phyloP scores from a whole-genome alignment of 2,888 invertebrate genomes.

The Orchesellides sinensis region DNA sequence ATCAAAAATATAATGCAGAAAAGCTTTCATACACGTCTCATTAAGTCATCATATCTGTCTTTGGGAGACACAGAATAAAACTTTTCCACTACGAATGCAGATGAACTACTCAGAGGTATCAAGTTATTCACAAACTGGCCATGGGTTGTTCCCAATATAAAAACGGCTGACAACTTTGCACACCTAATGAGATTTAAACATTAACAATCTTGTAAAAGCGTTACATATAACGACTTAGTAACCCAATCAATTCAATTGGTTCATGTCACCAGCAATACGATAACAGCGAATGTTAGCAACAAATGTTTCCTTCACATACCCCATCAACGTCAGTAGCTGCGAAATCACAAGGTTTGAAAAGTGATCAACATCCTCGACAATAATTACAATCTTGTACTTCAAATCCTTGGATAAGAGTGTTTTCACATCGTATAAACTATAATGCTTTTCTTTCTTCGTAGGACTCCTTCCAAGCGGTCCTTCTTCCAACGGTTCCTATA shows the following conservation, averaged over 20 bases:
- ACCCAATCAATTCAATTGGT: neutral
- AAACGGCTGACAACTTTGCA: slow-evolving; percentile 58
- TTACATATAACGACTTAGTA: neutral
- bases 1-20: too few species aligned
- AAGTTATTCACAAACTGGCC: slow-evolving; percentile 55
- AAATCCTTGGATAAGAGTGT: neutral
- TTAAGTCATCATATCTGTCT: slow-evolving; percentile 58
- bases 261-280: neutral
- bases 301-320: neutral
- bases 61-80: slow-evolving; percentile 58
- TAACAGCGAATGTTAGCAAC: too few species aligned
- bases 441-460: slow-evolving; percentile 18
- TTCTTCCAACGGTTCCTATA: too few species aligned
- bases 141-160: slow-evolving; percentile 66
- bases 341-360: slow-evolving; percentile 62
- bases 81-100: slow-evolving; percentile 61
- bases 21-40: slow-evolving; percentile 60
- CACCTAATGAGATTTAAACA: slow-evolving; percentile 56
- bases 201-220: neutral
- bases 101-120: slow-evolving; percentile 59
- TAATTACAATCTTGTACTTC: slow-evolving; percentile 56
- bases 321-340: slow-evolving; percentile 57
- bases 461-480: neutral
- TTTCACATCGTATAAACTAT: slow-evolving; percentile 46
- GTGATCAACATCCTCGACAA: slow-evolving; percentile 70